Evolutionary conservation across 2,797 vertebrate genomes (phyloP).

Genomic region (Agapornis canus): DNA sequence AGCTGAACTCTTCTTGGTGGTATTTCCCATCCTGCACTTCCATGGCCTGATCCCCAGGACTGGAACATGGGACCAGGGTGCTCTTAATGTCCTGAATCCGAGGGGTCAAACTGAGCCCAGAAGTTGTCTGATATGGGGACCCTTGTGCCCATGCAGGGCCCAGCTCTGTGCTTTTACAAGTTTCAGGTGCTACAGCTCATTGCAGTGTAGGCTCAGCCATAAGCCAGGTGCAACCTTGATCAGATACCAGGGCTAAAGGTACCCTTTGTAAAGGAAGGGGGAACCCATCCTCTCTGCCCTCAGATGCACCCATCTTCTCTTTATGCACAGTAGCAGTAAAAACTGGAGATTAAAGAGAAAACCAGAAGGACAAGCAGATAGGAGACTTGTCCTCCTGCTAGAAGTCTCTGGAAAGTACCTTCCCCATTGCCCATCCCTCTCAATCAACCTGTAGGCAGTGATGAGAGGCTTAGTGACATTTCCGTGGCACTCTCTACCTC

Average conservation of each 20-base stretch:
- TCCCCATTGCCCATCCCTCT: accelerated
- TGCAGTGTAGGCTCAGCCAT: neutral
- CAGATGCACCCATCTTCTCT: neutral
- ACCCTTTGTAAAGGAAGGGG: neutral
- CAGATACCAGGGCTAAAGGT: neutral
- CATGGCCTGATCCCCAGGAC: neutral
- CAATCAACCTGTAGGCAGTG: neutral
- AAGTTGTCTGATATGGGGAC: neutral
- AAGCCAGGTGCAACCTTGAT: neutral
- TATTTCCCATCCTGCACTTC: neutral
- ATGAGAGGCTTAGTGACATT: neutral
- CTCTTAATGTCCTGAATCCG: neutral
- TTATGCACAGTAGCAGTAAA: neutral
- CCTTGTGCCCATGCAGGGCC: neutral
- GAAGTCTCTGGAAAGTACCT: neutral
- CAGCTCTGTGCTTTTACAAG: neutral
- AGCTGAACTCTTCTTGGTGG: neutral
- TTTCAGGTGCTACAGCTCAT: neutral
- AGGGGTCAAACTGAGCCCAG: neutral
- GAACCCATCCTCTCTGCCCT: neutral
- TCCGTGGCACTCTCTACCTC: neutral
- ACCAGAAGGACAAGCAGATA: neutral
- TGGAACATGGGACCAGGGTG: neutral
- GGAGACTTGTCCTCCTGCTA: neutral
- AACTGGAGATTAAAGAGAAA: neutral